phyloP scores from a whole-genome alignment of 1,140 invertebrate genomes.

The Apis florea region DNA sequence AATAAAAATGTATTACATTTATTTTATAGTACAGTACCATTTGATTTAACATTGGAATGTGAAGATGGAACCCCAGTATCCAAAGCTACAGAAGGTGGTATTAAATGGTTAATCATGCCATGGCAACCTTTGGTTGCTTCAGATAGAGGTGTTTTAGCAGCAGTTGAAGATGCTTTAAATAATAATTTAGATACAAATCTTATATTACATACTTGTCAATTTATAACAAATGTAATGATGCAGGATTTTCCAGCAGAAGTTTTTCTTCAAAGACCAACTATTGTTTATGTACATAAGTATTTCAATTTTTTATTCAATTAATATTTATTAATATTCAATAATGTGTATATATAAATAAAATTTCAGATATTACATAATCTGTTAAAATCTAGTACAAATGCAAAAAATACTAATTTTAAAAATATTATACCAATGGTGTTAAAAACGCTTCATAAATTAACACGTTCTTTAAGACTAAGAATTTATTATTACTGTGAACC shows the following conservation, averaged over 20 bases:
- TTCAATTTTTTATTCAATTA: conserved; percentile 3
- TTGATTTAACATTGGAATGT: conserved; percentile 62
- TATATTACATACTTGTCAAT: conserved; percentile 82
- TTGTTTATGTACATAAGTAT: conserved; percentile 82
- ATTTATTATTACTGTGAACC: conserved; percentile 81
- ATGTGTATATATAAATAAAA: conserved; percentile 41
- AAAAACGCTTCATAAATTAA: conserved; percentile 77
- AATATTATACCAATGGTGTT: conserved; percentile 72
- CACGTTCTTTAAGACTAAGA: conserved; percentile 76
- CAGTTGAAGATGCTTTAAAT: conserved; percentile 81
- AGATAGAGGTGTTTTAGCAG: conserved; percentile 80
- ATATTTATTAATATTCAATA: conserved; percentile 28
- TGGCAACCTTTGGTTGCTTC: conserved; percentile 82
- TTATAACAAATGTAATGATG: conserved; percentile 84
- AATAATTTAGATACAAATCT: conserved; percentile 74
- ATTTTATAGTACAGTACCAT: conserved; percentile 62
- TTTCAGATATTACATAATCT: conserved; percentile 71
- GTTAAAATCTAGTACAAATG: conserved; percentile 59
- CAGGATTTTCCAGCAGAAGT: conserved; percentile 86
- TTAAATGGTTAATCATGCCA: conserved; percentile 81
- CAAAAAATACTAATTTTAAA: conserved; percentile 44
- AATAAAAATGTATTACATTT: neutral
- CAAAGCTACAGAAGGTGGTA: conserved; percentile 71
- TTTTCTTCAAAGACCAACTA: conserved; percentile 84
- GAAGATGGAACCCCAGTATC: conserved; percentile 58